A percentile compares a stretch with the other conserved stretches of the same genome.
Evolutionary conservation across 1,140 invertebrate genomes (phyloP).

Genomic region (Druon quercuslanigerum): DNA sequence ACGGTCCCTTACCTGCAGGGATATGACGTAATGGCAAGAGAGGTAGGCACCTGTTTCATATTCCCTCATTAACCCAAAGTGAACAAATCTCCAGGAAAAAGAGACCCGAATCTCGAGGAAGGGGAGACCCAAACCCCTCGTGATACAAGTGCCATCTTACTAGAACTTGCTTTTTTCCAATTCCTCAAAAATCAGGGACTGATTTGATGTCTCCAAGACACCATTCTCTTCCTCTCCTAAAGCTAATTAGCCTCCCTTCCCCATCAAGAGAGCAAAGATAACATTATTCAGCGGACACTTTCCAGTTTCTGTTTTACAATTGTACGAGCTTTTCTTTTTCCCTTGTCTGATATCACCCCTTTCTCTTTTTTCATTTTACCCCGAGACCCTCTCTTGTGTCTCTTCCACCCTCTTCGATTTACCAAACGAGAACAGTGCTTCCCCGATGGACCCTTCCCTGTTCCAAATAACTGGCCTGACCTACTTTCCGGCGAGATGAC

Average conservation of each 20-base stretch:
- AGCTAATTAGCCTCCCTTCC: too few species aligned
- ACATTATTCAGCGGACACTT: background rate
- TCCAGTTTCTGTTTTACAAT: background rate
- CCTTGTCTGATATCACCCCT: constrained; percentile 13
- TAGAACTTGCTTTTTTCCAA: background rate
- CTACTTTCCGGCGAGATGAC: constrained; percentile 67
- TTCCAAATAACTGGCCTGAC: constrained; percentile 66
- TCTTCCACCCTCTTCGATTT: constrained; percentile 42
- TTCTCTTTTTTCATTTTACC: constrained; percentile 34
- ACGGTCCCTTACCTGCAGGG: constrained; percentile 73
- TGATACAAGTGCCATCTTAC: background rate
- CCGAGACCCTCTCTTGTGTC: background rate
- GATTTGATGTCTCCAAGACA: background rate
- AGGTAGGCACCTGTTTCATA: constrained; percentile 65
- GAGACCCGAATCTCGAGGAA: background rate
- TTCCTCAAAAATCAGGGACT: background rate
- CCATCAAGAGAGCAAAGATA: too few species aligned
- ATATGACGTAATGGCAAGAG: constrained; percentile 78
- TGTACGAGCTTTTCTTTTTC: constrained; percentile 36
- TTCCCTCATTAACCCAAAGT: background rate
- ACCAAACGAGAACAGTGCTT: constrained; percentile 52
- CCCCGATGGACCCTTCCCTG: constrained; percentile 61
- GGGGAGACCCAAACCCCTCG: background rate
- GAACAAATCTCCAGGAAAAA: too few species aligned
- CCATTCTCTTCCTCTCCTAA: background rate